Percentiles rank a stretch among this genome's conserved stretches.
Evolutionary conservation across 92 coral and sea anemone species (phyloP).

Genomic region (Zoanthus gigantus): DNA sequence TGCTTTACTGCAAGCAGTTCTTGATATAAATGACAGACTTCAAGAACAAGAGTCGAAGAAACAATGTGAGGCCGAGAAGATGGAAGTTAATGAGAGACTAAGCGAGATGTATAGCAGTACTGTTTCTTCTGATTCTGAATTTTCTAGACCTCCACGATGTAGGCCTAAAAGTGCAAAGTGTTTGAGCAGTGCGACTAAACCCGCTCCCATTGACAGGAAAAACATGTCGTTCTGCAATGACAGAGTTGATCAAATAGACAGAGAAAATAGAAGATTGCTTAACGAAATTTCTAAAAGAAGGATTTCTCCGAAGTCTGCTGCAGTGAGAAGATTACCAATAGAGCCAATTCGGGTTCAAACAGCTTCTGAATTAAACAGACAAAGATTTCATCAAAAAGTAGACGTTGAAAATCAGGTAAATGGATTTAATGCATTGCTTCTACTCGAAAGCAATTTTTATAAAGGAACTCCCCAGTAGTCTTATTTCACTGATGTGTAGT

Average conservation of each 20-base stretch:
- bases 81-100: constrained; percentile 31
- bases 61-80: background rate
- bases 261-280: constrained; percentile 94
- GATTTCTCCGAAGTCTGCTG: constrained; percentile 75
- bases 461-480: too few species aligned
- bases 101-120: constrained; percentile 47
- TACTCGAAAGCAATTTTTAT: background rate
- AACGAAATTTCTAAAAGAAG: constrained; percentile 74
- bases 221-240: constrained; percentile 93
- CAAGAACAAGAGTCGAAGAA: constrained; percentile 56
- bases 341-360: constrained; percentile 92
- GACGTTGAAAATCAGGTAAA: constrained; percentile 94
- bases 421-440: background rate
- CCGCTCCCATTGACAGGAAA: constrained; percentile 79
- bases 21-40: constrained; percentile 93
- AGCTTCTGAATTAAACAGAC: constrained; percentile 93
- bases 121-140: constrained; percentile 52
- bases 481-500: too few species aligned
- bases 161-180: constrained; percentile 80
- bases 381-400: constrained; percentile 87
- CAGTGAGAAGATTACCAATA: constrained; percentile 55
- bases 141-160: constrained; percentile 65
- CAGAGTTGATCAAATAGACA: constrained; percentile 85
- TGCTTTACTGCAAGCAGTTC: constrained; percentile 88
- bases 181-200: constrained; percentile 52